Evolutionary conservation across 30 jellyfish, hydroid and myxozoan species (phyloP).

Genomic region (Rhopilema esculentum): DNA sequence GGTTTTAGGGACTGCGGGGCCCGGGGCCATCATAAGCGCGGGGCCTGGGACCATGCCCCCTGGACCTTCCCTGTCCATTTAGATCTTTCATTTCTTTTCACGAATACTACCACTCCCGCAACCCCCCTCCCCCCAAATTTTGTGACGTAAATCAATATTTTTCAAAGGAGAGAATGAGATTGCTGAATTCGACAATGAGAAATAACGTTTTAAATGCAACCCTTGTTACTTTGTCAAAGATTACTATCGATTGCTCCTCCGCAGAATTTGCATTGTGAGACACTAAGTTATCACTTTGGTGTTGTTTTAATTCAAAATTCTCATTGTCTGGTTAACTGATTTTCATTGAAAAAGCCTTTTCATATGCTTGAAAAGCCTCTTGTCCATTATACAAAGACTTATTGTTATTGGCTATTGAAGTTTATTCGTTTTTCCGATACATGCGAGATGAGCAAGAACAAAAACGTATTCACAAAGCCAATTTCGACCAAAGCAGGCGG

Average conservation of each 20-base stretch:
- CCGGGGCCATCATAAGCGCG: too few species aligned
- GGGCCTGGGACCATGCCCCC: too few species aligned
- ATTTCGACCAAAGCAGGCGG: not conserved
- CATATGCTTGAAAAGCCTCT: not conserved
- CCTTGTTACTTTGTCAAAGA: not conserved
- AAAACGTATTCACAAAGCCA: not conserved
- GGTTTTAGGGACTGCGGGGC: too few species aligned
- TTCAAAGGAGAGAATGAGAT: too few species aligned
- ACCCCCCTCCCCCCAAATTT: too few species aligned
- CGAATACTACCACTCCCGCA: too few species aligned
- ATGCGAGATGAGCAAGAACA: not conserved
- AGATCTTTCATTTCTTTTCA: too few species aligned
- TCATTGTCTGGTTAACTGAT: not conserved
- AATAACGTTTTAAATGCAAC: too few species aligned
- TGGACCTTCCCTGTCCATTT: too few species aligned
- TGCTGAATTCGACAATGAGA: too few species aligned
- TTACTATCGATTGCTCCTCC: not conserved
- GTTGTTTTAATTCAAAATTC: not conserved
- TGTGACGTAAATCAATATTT: too few species aligned
- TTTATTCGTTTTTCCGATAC: not conserved
- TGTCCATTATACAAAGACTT: not conserved
- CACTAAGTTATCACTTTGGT: not conserved
- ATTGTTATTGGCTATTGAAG: not conserved
- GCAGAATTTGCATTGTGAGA: not conserved
- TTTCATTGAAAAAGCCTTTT: not conserved